Evolutionary conservation across 2,113 vertebrate genomes (phyloP).

Genomic region (Carettochelys insculpta): DNA sequence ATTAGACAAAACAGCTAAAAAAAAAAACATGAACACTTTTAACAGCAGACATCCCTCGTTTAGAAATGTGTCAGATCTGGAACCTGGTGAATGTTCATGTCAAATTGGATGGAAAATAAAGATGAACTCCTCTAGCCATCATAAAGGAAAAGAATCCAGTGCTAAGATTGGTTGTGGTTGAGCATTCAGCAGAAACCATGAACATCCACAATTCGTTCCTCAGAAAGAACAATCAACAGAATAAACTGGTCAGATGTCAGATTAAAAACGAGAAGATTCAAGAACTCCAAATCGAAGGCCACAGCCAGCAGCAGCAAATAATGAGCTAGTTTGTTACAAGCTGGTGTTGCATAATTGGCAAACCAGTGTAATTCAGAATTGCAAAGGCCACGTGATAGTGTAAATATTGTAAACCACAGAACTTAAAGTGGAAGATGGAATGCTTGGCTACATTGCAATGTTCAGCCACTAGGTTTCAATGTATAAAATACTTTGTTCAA

Average conservation of each 20-base stretch:
- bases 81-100: background rate
- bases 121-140: background rate
- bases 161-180: background rate
- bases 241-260: background rate
- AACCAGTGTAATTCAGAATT: background rate
- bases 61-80: background rate
- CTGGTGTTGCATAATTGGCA: background rate
- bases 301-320: background rate
- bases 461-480: background rate
- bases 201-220: background rate
- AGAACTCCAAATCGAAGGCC: background rate
- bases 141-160: background rate
- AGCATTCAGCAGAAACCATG: background rate
- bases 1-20: background rate
- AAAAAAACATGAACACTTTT: too few species aligned
- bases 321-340: background rate
- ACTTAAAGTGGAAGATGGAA: background rate
- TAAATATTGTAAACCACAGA: background rate
- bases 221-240: background rate
- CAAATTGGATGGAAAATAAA: background rate
- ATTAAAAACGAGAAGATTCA: background rate
- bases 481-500: background rate
- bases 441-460: background rate
- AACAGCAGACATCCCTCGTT: background rate
- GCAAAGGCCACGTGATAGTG: background rate